Base-by-base conservation (phyloP, 2,797 vertebrate genomes). In the Octomys mimax region DNA sequence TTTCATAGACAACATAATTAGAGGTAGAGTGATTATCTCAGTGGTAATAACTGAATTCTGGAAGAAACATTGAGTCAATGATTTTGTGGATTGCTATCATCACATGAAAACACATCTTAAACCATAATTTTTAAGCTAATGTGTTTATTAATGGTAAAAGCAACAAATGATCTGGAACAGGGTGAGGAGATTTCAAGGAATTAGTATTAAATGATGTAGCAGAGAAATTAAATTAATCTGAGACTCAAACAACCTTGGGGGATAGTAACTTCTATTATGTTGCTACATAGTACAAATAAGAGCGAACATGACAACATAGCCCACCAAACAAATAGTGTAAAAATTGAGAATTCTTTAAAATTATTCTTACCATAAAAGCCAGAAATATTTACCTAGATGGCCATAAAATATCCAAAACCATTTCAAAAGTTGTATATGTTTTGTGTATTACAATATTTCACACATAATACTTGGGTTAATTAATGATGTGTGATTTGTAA, bases 181-280 rank as follows among this genome's bases (percentile, higher is more conserved):
- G 54, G 31, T 93, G 68, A 57, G 28, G 33, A 73, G 49, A 83
- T 91, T 95, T 82, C 93, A 98, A 97, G n/a, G 57, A 87, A 98
- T 96, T 89, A 94, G 84, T 68, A 54, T 78, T 93, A 95, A 97
- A 92, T 78, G 28, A 88, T 68, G 14, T 96, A 94, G 84, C 22
- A 91, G 52, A 97, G 31, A 94, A 96, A 78, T 73, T 92, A 92
- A 95, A 79, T 98, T 97, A 92, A 95, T 98, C 98, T 96, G 73
- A 52, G 88, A 96, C 84, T 86, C 66, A 94, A 96, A 96, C 86
- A 98, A 24, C 71, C 86, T 82, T 94, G 92, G 95, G 46, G 5
- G 49, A 59, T 84, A 4, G 82, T 95, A 89, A 73, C 84, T 97
- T 94, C 96, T 97, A 97, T 92, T 77, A 94, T 81, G 49, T 86